These are phyloP conservation scores for Anthophora plumipes DNA, from an alignment of 2,888 invertebrate genomes.

Conservation along the genomic window DNA sequence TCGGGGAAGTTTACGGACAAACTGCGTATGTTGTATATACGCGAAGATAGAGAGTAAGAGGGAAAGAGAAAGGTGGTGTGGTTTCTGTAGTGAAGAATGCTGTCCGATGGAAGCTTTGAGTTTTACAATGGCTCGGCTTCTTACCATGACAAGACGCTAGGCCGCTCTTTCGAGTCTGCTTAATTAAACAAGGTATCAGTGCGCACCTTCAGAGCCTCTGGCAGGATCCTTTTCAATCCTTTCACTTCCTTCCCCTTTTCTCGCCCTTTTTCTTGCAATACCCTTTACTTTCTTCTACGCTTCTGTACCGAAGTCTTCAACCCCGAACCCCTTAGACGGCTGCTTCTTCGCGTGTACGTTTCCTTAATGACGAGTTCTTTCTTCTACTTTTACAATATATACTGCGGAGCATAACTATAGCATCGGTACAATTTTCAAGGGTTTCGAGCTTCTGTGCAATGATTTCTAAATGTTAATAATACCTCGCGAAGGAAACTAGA, in stretches of 20 bases:
- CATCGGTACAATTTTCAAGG: background rate
- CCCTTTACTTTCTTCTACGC: slow-evolving; percentile 27
- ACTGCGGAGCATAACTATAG: too few relatives aligned
- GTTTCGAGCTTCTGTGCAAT: too few relatives aligned
- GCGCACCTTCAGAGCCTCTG: slow-evolving; percentile 40
- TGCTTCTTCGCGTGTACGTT: slow-evolving; percentile 51
- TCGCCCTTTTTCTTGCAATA: slow-evolving; percentile 28
- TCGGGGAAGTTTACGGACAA: too few relatives aligned
- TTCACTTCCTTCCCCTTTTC: slow-evolving; percentile 38
- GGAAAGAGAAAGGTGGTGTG: slow-evolving; percentile 22
- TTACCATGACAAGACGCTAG: slow-evolving; percentile 66
- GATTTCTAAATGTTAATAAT: too few relatives aligned
- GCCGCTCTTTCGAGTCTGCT: slow-evolving; percentile 67
- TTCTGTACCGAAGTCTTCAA: slow-evolving; percentile 43
- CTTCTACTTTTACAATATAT: background rate
- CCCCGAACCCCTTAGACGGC: slow-evolving; percentile 42
- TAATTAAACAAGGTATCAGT: slow-evolving; percentile 78
- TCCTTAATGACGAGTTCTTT: slow-evolving; percentile 49
- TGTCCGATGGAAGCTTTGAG: slow-evolving; percentile 59
- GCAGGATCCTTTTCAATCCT: slow-evolving; percentile 60
- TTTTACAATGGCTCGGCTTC: slow-evolving; percentile 65
- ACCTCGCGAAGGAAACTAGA: too few relatives aligned
- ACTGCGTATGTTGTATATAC: slow-evolving; percentile 40
- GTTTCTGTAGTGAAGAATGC: slow-evolving; percentile 51
- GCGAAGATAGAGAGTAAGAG: background rate